Evolutionary conservation across 2,888 invertebrate species (phyloP), one percentile per base, ranked within the genome.

Genomic region (Scaptomyza polygonia): DNA sequence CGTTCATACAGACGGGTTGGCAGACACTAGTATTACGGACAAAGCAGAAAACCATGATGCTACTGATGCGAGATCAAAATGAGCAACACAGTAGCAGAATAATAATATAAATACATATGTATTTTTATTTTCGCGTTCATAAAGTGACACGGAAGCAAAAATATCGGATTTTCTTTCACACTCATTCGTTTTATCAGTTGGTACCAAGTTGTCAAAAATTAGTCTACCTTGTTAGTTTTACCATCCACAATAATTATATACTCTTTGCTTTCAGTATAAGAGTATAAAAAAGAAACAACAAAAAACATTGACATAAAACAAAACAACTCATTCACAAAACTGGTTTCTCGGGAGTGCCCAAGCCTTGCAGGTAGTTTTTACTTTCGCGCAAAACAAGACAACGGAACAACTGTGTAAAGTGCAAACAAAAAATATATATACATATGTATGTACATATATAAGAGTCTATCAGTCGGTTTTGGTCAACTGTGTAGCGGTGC

Each of bases 261-360:
- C 36, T 36, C 14, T 36, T 7, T 36, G 12, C 36, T 1, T 14
- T 36, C 36, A 3, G 36, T 14, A 36, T 16, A 9, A 48, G 47
- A 32, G 42, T 6, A 45, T 5, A 44, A 27, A 12, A 11, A 39
- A 39, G 25, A 2, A 18, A 32, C 39, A 48, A 45, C 25, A 14
- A 11, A 2, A 5, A 43, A 16, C 14, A 14, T 36, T 14, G 36
- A 52, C 16, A 9, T 62, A 67, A 71, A 65, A 63, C 67, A 63
- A 73, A 83, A 56, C 77, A 85, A 82, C 79, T 83, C 77, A 85
- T 85, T 79, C 83, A 85, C 85, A 85, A 82, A 82, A 83, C 85
- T 77, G 79, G 82, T 85, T 83, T 81, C 66, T 72, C 71, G 49
- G 54, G 59, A 57, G 63, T 69, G 64, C 68, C 61, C 73, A 62